These are phyloP conservation scores for Syrista parreyssii DNA, from an alignment of 2,888 invertebrate species.

Conservation along the genomic window DNA sequence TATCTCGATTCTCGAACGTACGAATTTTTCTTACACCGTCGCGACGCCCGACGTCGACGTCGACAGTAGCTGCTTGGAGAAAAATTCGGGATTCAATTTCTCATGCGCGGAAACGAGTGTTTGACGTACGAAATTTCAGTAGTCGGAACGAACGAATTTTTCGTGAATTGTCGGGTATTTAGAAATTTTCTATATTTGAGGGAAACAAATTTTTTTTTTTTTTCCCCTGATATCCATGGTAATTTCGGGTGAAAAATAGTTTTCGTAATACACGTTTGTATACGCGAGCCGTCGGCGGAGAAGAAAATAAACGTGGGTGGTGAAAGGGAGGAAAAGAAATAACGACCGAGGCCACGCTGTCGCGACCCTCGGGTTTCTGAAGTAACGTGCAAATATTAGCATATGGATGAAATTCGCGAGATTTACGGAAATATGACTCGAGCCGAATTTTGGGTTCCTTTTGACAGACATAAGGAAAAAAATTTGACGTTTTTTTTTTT, in stretches of 20 bases:
- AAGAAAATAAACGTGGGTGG: background rate
- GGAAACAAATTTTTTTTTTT: too few relatives aligned
- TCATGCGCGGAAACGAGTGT: background rate
- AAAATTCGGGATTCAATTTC: background rate
- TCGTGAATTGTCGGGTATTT: too few relatives aligned
- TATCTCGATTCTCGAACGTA: background rate
- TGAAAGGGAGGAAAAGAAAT: background rate
- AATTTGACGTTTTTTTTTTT: too few relatives aligned
- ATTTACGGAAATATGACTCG: background rate
- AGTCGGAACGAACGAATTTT: too few relatives aligned
- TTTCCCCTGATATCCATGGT: too few relatives aligned
- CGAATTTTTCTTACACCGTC: constrained; percentile 3
- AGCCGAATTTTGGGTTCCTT: background rate
- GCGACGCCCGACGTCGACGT: background rate
- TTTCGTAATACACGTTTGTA: background rate
- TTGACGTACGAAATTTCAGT: background rate
- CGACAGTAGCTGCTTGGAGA: background rate
- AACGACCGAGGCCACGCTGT: background rate
- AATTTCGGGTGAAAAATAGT: background rate
- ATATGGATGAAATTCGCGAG: background rate
- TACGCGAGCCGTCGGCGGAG: background rate
- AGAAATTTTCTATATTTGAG: too few relatives aligned
- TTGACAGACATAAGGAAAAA: too few relatives aligned
- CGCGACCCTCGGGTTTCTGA: background rate
- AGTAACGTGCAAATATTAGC: background rate